Evolutionary conservation across 2,888 invertebrate genomes (phyloP), one percentile per base, ranked within the genome.

Genomic region (Ctenicera cuprea): DNA sequence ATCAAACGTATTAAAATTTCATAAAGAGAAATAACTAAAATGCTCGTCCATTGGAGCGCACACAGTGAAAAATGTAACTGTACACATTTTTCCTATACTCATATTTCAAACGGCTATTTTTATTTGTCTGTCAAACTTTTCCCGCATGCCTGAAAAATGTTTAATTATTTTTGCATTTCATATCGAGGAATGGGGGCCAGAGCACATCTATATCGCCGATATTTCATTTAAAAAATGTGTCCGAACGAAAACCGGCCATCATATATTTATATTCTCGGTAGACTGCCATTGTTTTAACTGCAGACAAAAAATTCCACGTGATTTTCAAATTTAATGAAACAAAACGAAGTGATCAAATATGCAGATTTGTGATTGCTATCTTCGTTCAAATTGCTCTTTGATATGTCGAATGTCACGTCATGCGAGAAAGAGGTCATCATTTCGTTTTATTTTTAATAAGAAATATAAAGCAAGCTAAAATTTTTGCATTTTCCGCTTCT

Each of bases 81-180:
- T 81, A 78, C 65, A 71, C 74, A 74, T 83, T 84, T 84, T 83
- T 83, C 83, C 85, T 82, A 85, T 85, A 85, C 86, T 86, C 87
- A 87, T 87, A 87, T 87, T 86, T 87, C 87, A 87, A 87, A 87
- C 85, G 85, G 85, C 86, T 86, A 87, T 87, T 87, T 87, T 87
- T 87, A 87, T 87, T 87, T 87, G 87, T 87, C 87, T 87, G 87
- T 87, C 87, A 87, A 87, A 87, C 86, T 87, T 87, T 87, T 86
- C 86, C 86, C 86, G 86, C 87, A 86, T 87, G 86, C 86, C 87
- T 87, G 87, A 87, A 87, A 87, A 87, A 87, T 87, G 87, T 87
- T 87, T 87, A 87, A 87, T 87, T 87, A 87, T 87, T 87, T 87
- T 87, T 87, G 86, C 87, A 86, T 87, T 87, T 85, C 86, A 85